A percentile compares a stretch with the other conserved stretches of the same genome.
phyloP scores from a whole-genome alignment of 2,113 vertebrate genomes.

The Eurypyga helias region DNA sequence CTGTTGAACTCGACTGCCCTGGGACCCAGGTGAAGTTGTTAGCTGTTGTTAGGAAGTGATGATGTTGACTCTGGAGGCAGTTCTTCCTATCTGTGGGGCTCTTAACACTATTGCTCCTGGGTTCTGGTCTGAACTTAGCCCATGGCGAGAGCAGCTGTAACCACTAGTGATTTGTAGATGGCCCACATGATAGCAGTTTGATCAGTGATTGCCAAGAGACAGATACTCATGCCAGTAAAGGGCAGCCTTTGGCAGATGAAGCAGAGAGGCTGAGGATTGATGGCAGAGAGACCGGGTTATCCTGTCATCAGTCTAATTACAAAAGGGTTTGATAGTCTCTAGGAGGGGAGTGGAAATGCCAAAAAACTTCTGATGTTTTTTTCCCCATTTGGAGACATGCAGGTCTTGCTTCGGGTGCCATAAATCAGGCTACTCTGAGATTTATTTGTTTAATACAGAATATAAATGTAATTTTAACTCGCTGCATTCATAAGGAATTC shows the following conservation, averaged over 20 bases:
- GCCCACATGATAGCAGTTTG: background rate
- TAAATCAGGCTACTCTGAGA: background rate
- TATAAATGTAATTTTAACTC: background rate
- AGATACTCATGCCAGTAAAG: background rate
- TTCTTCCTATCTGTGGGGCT: background rate
- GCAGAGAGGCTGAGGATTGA: background rate
- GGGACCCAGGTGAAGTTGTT: background rate
- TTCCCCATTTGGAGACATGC: background rate
- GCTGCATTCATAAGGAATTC: background rate
- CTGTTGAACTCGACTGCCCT: background rate
- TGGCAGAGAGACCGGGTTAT: background rate
- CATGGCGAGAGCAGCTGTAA: background rate
- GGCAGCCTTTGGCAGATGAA: background rate
- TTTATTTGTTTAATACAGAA: background rate
- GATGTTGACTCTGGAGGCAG: background rate
- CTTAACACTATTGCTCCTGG: background rate
- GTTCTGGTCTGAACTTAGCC: background rate
- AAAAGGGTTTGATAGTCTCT: background rate
- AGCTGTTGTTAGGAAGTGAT: background rate
- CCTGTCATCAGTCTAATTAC: background rate
- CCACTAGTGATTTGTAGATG: background rate
- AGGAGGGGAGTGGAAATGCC: background rate
- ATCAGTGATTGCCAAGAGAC: background rate
- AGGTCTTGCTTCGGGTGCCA: background rate
- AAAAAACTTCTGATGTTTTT: background rate